Conservation (phyloP, 2,888 invertebrate genomes). For the Athrips mouffetella region DNA sequence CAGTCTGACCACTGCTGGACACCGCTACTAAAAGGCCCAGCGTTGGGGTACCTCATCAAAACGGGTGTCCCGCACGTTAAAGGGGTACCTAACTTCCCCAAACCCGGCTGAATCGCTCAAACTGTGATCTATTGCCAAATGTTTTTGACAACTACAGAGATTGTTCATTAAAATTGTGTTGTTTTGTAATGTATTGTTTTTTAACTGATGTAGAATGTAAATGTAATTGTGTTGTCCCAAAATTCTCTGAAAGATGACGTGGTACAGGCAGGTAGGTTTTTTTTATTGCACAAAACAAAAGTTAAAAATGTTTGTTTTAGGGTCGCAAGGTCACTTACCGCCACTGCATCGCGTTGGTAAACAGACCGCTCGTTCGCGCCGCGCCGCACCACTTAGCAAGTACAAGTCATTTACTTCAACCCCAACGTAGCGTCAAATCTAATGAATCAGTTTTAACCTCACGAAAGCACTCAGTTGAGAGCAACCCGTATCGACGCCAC, state of each 20-base stretch:
- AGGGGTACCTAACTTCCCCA: no score
- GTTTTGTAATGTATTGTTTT: not conserved
- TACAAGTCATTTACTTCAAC: not conserved
- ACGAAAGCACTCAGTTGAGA: no score
- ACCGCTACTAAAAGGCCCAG: constrained; percentile 33
- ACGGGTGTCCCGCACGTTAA: no score
- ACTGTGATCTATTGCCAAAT: constrained; percentile 5
- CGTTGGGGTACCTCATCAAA: not conserved
- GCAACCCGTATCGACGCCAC: no score
- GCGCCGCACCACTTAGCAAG: not conserved
- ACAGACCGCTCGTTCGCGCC: not conserved
- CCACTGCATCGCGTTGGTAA: not conserved
- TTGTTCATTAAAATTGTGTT: not conserved
- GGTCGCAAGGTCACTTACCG: not conserved
- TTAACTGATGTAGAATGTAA: not conserved
- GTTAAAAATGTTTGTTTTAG: constrained; percentile 7
- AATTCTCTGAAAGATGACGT: not conserved
- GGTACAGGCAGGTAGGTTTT: not conserved
- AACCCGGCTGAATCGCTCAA: constrained; percentile 1
- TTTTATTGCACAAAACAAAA: not conserved
- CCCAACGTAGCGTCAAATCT: not conserved
- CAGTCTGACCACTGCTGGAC: constrained; percentile 53
- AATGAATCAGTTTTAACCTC: not conserved
- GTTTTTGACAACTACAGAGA: constrained; percentile 7
- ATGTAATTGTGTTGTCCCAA: not conserved